These are phyloP conservation scores for Littorina saxatilis DNA, from an alignment of 1,140 invertebrate species.

Conservation along the genomic window DNA sequence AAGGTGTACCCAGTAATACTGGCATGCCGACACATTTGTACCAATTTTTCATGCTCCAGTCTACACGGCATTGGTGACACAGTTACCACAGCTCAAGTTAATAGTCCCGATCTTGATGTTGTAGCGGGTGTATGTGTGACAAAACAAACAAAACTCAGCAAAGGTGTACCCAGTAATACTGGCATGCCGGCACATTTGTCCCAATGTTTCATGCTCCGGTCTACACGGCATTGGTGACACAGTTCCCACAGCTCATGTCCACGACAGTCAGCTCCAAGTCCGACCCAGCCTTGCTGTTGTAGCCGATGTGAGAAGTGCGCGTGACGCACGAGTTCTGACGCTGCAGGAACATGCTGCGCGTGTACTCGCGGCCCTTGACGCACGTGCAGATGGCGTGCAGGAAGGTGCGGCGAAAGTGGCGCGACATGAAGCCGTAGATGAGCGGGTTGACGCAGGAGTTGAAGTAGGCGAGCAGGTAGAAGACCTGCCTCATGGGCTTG, in stretches of 20 bases:
- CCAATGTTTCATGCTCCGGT: too few species aligned
- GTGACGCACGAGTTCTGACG: slow-evolving; percentile 51
- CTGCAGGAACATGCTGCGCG: slow-evolving; percentile 42
- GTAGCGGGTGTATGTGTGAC: too few species aligned
- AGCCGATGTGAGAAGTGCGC: slow-evolving; percentile 46
- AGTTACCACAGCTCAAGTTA: too few species aligned
- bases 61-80: too few species aligned
- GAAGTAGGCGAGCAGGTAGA: slow-evolving; percentile 78
- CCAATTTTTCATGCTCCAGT: too few species aligned
- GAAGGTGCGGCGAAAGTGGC: slow-evolving; percentile 83
- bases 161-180: too few species aligned
- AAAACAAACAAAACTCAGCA: too few species aligned
- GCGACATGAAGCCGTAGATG: slow-evolving; percentile 88
- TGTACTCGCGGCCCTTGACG: slow-evolving; percentile 42
- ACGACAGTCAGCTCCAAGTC: slow-evolving; percentile 46
- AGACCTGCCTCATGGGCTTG: slow-evolving; percentile 81
- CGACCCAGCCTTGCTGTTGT: slow-evolving; percentile 32
- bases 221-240: slow-evolving; percentile 32
- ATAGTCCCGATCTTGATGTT: too few species aligned
- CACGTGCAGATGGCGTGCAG: slow-evolving; percentile 74
- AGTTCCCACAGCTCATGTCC: slow-evolving; percentile 35
- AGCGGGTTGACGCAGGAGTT: slow-evolving; percentile 85
- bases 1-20: too few species aligned
- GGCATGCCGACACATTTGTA: too few species aligned
- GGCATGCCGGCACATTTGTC: too few species aligned